phyloP scores from a whole-genome alignment of 2,888 invertebrate genomes.

The Norana najaformis region DNA sequence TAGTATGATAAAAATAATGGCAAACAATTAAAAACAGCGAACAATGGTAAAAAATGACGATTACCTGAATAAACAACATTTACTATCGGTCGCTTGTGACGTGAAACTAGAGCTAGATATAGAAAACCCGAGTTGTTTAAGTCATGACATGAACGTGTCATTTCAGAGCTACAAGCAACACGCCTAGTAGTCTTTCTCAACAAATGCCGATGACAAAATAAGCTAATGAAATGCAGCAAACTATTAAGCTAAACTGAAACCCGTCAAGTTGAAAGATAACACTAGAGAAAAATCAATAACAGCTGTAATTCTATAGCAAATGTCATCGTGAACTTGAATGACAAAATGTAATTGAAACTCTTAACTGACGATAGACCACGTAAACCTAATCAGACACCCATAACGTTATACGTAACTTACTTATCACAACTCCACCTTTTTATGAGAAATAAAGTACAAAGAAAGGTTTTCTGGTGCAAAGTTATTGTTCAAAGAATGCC shows the following conservation, averaged over 20 bases:
- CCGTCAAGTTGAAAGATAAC: neutral
- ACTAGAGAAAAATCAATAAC: neutral
- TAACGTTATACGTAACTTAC: neutral
- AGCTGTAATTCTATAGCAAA: neutral
- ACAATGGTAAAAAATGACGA: neutral
- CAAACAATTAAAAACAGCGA: neutral
- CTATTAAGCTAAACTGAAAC: neutral
- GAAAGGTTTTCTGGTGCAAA: neutral
- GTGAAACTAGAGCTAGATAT: neutral
- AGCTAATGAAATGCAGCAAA: neutral
- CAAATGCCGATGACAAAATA: neutral
- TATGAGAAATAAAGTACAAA: neutral
- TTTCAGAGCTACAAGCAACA: neutral
- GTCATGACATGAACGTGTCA: neutral
- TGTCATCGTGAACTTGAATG: neutral
- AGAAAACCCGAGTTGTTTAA: neutral
- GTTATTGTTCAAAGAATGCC: neutral
- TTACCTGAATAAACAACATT: neutral
- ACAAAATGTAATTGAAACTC: neutral
- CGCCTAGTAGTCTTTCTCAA: neutral
- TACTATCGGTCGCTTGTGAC: constrained; percentile 3
- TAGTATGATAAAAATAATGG: neutral
- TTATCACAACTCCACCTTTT: neutral
- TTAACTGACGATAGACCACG: neutral
- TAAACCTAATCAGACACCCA: neutral